Evolutionary conservation across 2,113 vertebrate species (phyloP), one percentile per base, ranked within the genome.

Genomic region (Mus spicilegus): DNA sequence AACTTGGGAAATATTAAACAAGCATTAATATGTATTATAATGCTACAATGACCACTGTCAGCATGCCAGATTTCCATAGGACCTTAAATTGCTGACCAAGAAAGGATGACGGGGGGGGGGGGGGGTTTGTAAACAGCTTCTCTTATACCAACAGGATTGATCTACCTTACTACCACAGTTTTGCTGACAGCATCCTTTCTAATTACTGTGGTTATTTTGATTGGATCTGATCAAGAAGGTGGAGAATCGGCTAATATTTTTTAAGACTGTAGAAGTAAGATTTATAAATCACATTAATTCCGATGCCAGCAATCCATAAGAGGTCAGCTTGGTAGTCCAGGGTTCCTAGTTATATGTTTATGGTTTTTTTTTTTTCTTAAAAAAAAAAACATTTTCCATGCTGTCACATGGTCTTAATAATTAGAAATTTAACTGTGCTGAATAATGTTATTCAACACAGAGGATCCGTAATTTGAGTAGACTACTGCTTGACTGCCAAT

Each of bases 251-350:
- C 70, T 85, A 36, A 7, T 9, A 39, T 65, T 33, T 61, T 69
- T 78, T 24, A 95, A 86, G 30, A 54, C 10, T 77, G 13, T 51
- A 87, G 42, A 82, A 33, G 17, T 88, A 92, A 86, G n/a, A 92
- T 86, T 92, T 92, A 92, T 94, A 33, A 87, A 33, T 77, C 24
- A 36, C 54, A 77, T 86, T 92, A 58, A 92, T 96, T n/a, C 95
- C 56, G 49, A 19, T 95, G 67, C 89, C 72, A 91, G 58, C 67
- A 84, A 73, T 94, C 54, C 61, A 58, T 78, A 96, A 87, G 80
- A 85, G 56, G 67, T 11, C 33, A 90, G 46, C 39, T 36, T 81
- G 93, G 94, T 63, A 56, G 51, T 58, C 11, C 65, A 49, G 30
- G 3, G 81, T 90, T 93, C 46, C 80, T 76, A 85, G 58, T 61